A percentile compares a stretch with the other conserved stretches of the same genome.
These are phyloP conservation scores for Hycleus cichorii DNA, from an alignment of 1,140 invertebrate species.

Conservation along the genomic window DNA sequence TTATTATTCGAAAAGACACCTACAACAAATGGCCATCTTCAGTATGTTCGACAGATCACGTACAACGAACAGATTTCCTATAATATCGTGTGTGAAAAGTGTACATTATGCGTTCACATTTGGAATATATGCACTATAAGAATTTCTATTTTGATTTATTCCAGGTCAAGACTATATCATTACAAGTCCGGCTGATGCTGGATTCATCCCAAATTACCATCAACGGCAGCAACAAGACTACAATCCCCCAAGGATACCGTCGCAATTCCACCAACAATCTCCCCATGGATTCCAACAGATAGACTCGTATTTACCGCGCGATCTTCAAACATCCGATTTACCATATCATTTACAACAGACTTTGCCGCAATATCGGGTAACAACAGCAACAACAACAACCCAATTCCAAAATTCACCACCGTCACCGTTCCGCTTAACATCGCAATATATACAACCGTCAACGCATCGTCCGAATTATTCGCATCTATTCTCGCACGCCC, in stretches of 20 bases:
- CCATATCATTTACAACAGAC: slow-evolving; percentile 35
- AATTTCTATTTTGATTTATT: neutral
- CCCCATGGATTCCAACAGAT: slow-evolving; percentile 15
- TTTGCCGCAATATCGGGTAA: slow-evolving; percentile 35
- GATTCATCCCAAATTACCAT: slow-evolving; percentile 21
- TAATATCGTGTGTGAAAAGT: too few relatives aligned
- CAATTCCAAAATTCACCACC: slow-evolving; percentile 14
- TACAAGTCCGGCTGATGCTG: slow-evolving; percentile 9
- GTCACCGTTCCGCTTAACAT: neutral
- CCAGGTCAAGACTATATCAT: slow-evolving; percentile 24
- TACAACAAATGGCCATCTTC: too few relatives aligned
- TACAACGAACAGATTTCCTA: too few relatives aligned
- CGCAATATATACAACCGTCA: slow-evolving; percentile 22
- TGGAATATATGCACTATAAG: too few relatives aligned
- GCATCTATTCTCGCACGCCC: slow-evolving; percentile 34
- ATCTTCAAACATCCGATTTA: slow-evolving; percentile 37
- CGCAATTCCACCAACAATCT: slow-evolving; percentile 2
- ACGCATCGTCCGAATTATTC: slow-evolving; percentile 36
- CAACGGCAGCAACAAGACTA: slow-evolving; percentile 7
- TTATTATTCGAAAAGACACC: too few relatives aligned
- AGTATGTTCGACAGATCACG: too few relatives aligned
- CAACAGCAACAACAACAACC: slow-evolving; percentile 11
- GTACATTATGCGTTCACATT: too few relatives aligned
- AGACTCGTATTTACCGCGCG: slow-evolving; percentile 20
- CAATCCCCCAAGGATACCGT: neutral